phyloP scores from a whole-genome alignment of 2,113 vertebrate species.

The Sander lucioperca region DNA sequence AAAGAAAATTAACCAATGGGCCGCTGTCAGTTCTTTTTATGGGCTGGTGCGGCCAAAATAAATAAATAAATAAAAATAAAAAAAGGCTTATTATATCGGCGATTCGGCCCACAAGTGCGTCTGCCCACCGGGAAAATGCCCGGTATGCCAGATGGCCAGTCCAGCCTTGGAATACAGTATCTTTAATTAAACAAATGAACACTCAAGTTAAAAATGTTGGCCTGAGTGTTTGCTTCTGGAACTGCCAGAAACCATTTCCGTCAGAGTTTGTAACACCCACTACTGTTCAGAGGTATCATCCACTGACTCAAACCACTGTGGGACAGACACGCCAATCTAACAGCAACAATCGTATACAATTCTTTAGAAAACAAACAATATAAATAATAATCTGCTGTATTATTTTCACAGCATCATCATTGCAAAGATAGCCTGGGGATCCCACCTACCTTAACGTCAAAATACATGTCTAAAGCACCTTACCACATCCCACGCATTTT shows the following conservation, averaged over 20 bases:
- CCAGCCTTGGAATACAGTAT: not conserved
- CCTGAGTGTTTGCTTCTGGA: slow-evolving; percentile 17
- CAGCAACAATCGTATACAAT: not conserved
- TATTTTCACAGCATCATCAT: not conserved
- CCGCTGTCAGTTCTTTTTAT: too few relatives aligned
- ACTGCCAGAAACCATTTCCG: slow-evolving; percentile 42
- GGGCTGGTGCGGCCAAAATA: too few relatives aligned
- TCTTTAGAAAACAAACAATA: slow-evolving; percentile 2
- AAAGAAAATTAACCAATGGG: too few relatives aligned
- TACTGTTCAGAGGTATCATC: slow-evolving; percentile 29
- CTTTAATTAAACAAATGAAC: slow-evolving; percentile 39
- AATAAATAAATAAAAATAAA: too few relatives aligned
- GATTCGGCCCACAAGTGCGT: too few relatives aligned
- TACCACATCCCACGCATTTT: slow-evolving; percentile 4
- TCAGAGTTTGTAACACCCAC: slow-evolving; percentile 23
- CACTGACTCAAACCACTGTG: slow-evolving; percentile 4
- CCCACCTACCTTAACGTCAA: slow-evolving; percentile 6
- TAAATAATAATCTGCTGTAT: not conserved
- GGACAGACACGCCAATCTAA: not conserved
- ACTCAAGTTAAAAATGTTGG: slow-evolving; percentile 5
- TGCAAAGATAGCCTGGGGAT: not conserved
- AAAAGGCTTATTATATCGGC: too few relatives aligned
- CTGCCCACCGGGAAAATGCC: too few relatives aligned
- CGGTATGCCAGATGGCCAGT: too few relatives aligned
- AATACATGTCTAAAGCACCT: slow-evolving; percentile 6